Evolutionary conservation across 2,888 invertebrate genomes (phyloP).

Genomic region (Platypus cylindrus): DNA sequence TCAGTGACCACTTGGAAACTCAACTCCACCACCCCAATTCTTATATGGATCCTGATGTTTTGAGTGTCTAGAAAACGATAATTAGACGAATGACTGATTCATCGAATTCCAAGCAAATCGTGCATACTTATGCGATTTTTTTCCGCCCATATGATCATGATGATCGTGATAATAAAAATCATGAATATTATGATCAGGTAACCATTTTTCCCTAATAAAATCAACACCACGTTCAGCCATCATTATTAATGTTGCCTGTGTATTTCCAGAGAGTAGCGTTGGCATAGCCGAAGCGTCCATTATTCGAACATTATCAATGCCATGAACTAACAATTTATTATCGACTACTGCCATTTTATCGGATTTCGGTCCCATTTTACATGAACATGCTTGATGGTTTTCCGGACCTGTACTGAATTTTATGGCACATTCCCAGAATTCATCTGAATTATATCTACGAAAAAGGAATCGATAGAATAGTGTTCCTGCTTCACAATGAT

Average conservation of each 20-base stretch:
- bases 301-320: slow-evolving; percentile 43
- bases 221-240: slow-evolving; percentile 33
- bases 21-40: too few relatives aligned
- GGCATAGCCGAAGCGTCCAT: slow-evolving; percentile 38
- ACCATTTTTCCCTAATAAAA: slow-evolving; percentile 30
- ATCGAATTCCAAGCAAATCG: too few relatives aligned
- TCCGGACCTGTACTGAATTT: slow-evolving; percentile 61
- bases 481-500: background rate
- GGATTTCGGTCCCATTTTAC: slow-evolving; percentile 63
- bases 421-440: slow-evolving; percentile 66
- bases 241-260: slow-evolving; percentile 33
- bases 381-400: slow-evolving; percentile 72
- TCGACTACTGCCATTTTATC: slow-evolving; percentile 68
- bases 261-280: slow-evolving; percentile 31
- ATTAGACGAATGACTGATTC: too few relatives aligned
- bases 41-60: too few relatives aligned
- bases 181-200: too few relatives aligned
- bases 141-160: too few relatives aligned
- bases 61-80: too few relatives aligned
- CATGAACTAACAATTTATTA: slow-evolving; percentile 50
- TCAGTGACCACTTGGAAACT: too few relatives aligned
- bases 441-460: slow-evolving; percentile 41
- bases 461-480: background rate
- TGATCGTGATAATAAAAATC: too few relatives aligned
- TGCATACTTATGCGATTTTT: too few relatives aligned